Evolutionary conservation across 1,140 invertebrate species (phyloP).

Genomic region (Oryzaephilus surinamensis): DNA sequence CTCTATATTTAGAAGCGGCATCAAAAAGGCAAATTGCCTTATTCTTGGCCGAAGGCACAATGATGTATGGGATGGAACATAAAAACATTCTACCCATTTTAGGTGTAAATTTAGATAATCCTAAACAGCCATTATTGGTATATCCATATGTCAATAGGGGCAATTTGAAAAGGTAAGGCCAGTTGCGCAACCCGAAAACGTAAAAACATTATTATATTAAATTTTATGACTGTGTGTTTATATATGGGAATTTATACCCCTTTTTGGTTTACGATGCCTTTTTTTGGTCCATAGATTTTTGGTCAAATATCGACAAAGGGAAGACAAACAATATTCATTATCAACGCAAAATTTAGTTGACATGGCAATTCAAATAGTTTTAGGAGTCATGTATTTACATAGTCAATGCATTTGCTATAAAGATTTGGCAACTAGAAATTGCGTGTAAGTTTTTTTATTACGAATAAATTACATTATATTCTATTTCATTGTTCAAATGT

Average conservation of each 20-base stretch:
- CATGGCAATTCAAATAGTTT: conserved; percentile 76
- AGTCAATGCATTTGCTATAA: conserved; percentile 79
- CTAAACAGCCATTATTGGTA: conserved; percentile 63
- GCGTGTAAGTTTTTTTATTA: conserved; percentile 67
- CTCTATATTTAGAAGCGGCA: conserved; percentile 77
- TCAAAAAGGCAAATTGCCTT: conserved; percentile 71
- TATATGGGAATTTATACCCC: too few relatives aligned
- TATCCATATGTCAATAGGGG: conserved; percentile 72
- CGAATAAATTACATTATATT: neutral
- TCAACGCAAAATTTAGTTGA: conserved; percentile 80
- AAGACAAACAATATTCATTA: conserved; percentile 49
- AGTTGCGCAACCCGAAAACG: neutral
- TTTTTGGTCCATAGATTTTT: too few relatives aligned
- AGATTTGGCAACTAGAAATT: conserved; percentile 85
- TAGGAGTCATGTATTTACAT: conserved; percentile 83
- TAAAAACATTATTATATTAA: conserved; percentile 6
- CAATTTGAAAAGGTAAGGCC: conserved; percentile 72
- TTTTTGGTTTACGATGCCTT: conserved; percentile 16
- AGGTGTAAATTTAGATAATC: conserved; percentile 66
- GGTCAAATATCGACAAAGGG: conserved; percentile 48
- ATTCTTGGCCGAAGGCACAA: conserved; percentile 71
- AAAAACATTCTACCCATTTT: conserved; percentile 73
- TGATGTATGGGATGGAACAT: conserved; percentile 71
- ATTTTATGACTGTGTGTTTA: too few relatives aligned
- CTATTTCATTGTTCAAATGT: conserved; percentile 11